Conservation (phyloP, 2,888 invertebrate genomes). For the Gymnosoma rotundatum region DNA sequence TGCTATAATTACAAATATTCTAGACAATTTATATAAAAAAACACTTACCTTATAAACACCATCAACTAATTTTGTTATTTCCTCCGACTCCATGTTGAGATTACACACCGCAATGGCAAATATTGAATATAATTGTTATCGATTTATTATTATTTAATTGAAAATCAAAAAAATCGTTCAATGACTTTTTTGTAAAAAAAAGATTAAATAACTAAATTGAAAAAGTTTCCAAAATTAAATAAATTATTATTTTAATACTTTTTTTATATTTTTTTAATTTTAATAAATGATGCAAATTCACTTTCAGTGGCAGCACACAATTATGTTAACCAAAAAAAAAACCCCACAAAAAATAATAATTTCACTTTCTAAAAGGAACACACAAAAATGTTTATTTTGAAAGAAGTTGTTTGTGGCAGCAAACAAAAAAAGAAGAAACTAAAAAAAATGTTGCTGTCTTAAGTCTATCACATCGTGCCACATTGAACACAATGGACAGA, state of each 20-base stretch:
- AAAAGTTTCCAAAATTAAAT: conserved; percentile 22
- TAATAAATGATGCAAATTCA: conserved; percentile 56
- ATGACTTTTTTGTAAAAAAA: neutral
- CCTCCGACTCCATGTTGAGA: conserved; percentile 88
- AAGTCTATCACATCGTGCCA: conserved; percentile 62
- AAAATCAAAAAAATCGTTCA: neutral
- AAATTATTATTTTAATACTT: neutral
- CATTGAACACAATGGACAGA: conserved; percentile 34
- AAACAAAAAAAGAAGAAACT: conserved; percentile 18
- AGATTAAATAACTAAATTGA: neutral
- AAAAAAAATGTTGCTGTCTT: conserved; percentile 59
- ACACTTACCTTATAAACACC: conserved; percentile 93
- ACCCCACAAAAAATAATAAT: conserved; percentile 24
- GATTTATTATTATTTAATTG: neutral
- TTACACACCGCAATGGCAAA: neutral
- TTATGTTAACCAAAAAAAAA: neutral
- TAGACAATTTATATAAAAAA: neutral
- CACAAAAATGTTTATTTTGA: conserved; percentile 10
- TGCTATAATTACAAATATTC: no score
- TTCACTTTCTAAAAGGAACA: conserved; percentile 66
- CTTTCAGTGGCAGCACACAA: conserved; percentile 56
- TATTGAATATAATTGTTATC: conserved; percentile 12
- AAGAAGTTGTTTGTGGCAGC: neutral
- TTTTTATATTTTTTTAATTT: conserved; percentile 1
- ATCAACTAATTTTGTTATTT: conserved; percentile 94